phyloP scores from a whole-genome alignment of 2,888 invertebrate species.

The Dorcus parallelipipedus region DNA sequence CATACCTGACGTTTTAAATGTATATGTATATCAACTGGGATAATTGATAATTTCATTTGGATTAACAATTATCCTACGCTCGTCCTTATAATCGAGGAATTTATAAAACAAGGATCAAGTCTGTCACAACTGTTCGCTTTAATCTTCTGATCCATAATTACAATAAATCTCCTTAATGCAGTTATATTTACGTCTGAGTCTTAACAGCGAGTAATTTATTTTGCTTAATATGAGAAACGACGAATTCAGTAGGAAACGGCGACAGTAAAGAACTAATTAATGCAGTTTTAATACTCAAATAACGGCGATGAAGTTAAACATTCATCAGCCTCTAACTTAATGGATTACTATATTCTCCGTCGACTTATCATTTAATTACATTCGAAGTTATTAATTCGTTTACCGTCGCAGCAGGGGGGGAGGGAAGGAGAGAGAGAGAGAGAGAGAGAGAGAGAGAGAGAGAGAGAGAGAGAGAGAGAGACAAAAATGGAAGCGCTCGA shows the following conservation, averaged over 20 bases:
- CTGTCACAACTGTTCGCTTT: too few species aligned
- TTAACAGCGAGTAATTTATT: too few species aligned
- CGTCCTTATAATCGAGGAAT: too few species aligned
- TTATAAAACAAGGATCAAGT: too few species aligned
- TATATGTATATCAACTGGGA: too few species aligned
- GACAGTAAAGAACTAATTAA: slow-evolving; percentile 35
- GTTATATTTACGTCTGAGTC: too few species aligned
- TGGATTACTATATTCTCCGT: slow-evolving; percentile 36
- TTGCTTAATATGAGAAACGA: too few species aligned
- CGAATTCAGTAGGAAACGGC: background rate
- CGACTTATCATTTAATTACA: slow-evolving; percentile 43
- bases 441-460: slow-evolving; percentile 5
- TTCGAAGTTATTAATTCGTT: slow-evolving; percentile 43
- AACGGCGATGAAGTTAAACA: slow-evolving; percentile 45
- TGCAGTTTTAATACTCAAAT: slow-evolving; percentile 44
- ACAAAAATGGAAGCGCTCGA: slow-evolving; percentile 6
- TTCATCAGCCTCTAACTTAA: slow-evolving; percentile 38
- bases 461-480: background rate
- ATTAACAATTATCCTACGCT: too few species aligned
- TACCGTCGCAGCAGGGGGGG: slow-evolving; percentile 6
- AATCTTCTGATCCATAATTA: too few species aligned
- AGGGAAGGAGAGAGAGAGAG: background rate
- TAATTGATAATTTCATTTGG: too few species aligned
- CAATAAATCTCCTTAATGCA: too few species aligned
- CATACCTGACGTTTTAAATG: too few species aligned